These are phyloP conservation scores for Sphinx pinastri DNA, from an alignment of 2,888 invertebrate genomes.

Conservation along the genomic window DNA sequence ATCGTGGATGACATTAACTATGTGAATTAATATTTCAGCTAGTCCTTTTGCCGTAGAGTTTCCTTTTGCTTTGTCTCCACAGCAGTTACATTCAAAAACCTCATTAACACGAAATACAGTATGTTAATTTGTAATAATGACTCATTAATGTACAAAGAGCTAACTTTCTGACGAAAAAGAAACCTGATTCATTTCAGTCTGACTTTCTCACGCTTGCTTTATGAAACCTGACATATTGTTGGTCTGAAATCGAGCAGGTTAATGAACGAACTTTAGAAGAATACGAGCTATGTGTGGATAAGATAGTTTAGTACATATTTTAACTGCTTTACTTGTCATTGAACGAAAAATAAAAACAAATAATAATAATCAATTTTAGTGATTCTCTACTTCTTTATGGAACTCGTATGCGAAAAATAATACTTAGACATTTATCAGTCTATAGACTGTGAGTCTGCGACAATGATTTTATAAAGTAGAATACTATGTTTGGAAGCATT, in stretches of 20 bases:
- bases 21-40: too few relatives aligned
- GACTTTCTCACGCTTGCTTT: slow-evolving; percentile 49
- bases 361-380: too few relatives aligned
- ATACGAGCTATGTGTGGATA: slow-evolving; percentile 33
- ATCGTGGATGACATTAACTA: too few relatives aligned
- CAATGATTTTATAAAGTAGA: too few relatives aligned
- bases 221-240: slow-evolving; percentile 39
- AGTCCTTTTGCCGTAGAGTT: not conserved
- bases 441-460: too few relatives aligned
- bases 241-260: slow-evolving; percentile 41
- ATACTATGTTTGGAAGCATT: too few relatives aligned
- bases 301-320: slow-evolving; percentile 29
- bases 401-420: too few relatives aligned
- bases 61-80: not conserved
- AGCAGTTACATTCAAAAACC: slow-evolving; percentile 7
- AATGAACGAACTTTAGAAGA: slow-evolving; percentile 37
- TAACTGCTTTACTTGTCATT: too few relatives aligned
- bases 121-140: slow-evolving; percentile 11
- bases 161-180: slow-evolving; percentile 22
- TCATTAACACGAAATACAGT: slow-evolving; percentile 6
- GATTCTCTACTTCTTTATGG: too few relatives aligned
- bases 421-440: too few relatives aligned
- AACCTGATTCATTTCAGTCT: slow-evolving; percentile 14
- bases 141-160: slow-evolving; percentile 21
- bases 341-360: too few relatives aligned